Conservation (phyloP, 2,113 vertebrate species). For the Hypanus sabinus region DNA sequence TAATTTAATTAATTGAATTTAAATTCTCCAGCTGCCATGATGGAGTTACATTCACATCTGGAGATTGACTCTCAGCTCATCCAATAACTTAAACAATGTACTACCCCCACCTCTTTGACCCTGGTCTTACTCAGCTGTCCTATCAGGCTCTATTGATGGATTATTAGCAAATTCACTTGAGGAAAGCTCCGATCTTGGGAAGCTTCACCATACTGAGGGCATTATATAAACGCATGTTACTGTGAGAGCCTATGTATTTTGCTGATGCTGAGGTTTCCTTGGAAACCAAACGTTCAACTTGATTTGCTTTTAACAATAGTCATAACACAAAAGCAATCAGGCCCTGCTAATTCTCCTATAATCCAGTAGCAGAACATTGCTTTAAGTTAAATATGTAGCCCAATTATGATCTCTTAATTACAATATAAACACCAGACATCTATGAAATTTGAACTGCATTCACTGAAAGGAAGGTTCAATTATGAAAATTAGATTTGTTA, state of each 20-base stretch:
- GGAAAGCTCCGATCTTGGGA: neutral
- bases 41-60: too few species aligned
- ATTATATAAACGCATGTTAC: neutral
- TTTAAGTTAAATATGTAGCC: constrained; percentile 14
- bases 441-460: constrained; percentile 17
- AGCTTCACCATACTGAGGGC: neutral
- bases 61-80: too few species aligned
- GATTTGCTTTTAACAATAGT: neutral
- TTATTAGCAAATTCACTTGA: neutral
- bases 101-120: neutral
- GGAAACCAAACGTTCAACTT: neutral
- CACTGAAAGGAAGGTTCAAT: constrained; percentile 7
- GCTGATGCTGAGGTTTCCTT: neutral
- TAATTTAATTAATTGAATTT: too few species aligned
- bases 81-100: too few species aligned
- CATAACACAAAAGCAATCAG: constrained; percentile 13
- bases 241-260: neutral
- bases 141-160: neutral
- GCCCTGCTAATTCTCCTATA: neutral
- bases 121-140: too few species aligned
- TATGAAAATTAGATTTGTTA: constrained; percentile 17
- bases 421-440: neutral
- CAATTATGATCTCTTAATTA: constrained; percentile 29
- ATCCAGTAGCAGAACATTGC: constrained; percentile 3
- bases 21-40: too few species aligned